Evolutionary conservation across 2,888 invertebrate species (phyloP).

Genomic region (Caenorhabditis doughertyi): DNA sequence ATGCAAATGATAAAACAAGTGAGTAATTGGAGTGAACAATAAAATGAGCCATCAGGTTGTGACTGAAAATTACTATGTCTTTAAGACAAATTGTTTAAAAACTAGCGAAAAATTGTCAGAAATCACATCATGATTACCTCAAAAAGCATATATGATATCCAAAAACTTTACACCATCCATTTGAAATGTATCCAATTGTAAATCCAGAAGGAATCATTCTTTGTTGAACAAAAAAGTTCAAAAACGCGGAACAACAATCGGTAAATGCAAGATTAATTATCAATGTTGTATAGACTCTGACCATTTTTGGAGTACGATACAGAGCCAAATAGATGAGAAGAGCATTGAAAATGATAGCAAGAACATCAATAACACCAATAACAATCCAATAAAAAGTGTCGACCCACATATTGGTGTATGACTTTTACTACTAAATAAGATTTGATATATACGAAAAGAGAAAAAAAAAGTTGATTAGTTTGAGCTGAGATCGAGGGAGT

Average conservation of each 20-base stretch:
- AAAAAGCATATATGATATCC: conserved; percentile 26
- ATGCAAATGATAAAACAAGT: conserved; percentile 58
- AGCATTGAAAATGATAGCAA: conserved; percentile 44
- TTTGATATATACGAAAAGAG: conserved; percentile 17
- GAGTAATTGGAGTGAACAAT: conserved; percentile 54
- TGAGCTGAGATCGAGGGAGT: conserved; percentile 4
- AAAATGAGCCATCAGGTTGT: conserved; percentile 49
- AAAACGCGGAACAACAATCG: conserved; percentile 46
- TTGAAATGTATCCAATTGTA: conserved; percentile 47
- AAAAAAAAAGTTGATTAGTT: conserved; percentile 21
- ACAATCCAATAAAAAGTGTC: conserved; percentile 43
- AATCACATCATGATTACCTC: no score
- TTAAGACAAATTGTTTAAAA: neutral
- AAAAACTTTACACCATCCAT: conserved; percentile 43
- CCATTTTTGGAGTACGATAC: conserved; percentile 48
- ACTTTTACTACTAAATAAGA: neutral
- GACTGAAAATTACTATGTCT: conserved; percentile 12
- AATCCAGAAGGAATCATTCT: conserved; percentile 56
- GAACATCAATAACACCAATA: conserved; percentile 35
- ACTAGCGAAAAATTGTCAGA: neutral
- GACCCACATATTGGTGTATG: neutral
- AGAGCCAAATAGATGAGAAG: conserved; percentile 53
- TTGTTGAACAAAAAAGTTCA: conserved; percentile 55
- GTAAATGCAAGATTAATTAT: conserved; percentile 58
- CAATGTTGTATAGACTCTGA: conserved; percentile 42